These are phyloP conservation scores for Omphaloscelis lunosa DNA, from an alignment of 2,888 invertebrate genomes.

Conservation along the genomic window DNA sequence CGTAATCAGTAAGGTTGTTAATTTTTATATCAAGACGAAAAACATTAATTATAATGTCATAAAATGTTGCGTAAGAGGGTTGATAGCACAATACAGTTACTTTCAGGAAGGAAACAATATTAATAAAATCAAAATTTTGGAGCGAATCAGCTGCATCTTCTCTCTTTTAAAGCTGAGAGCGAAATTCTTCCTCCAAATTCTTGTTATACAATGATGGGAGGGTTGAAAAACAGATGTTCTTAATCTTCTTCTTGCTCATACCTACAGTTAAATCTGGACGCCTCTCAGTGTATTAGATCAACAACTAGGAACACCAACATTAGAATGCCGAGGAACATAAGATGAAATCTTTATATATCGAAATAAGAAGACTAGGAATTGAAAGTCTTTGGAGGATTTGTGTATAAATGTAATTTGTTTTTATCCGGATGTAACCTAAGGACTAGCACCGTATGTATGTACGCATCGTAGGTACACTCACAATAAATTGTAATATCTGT, in stretches of 20 bases:
- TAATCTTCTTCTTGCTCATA: too few relatives aligned
- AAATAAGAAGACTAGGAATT: neutral
- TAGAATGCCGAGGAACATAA: neutral
- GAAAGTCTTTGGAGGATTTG: too few relatives aligned
- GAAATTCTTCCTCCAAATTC: neutral
- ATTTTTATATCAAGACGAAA: constrained; percentile 47
- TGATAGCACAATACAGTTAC: constrained; percentile 44
- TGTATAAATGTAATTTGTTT: neutral
- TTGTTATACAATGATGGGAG: too few relatives aligned
- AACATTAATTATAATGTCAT: constrained; percentile 26
- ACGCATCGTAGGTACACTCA: neutral
- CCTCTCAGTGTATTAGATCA: too few relatives aligned
- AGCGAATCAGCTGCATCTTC: neutral
- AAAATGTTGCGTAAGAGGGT: constrained; percentile 40
- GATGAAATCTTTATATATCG: neutral
- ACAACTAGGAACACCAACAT: neutral
- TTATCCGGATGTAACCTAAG: neutral
- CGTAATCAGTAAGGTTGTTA: constrained; percentile 52
- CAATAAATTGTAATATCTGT: neutral
- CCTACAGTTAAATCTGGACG: neutral
- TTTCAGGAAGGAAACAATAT: constrained; percentile 42
- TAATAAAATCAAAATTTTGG: constrained; percentile 31
- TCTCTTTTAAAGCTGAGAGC: neutral
- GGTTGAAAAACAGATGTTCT: neutral
- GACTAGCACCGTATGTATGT: neutral